Evolutionary conservation across 2,888 invertebrate genomes (phyloP), one percentile per base, ranked within the genome.

Genomic region (Linnaemya tessellans): DNA sequence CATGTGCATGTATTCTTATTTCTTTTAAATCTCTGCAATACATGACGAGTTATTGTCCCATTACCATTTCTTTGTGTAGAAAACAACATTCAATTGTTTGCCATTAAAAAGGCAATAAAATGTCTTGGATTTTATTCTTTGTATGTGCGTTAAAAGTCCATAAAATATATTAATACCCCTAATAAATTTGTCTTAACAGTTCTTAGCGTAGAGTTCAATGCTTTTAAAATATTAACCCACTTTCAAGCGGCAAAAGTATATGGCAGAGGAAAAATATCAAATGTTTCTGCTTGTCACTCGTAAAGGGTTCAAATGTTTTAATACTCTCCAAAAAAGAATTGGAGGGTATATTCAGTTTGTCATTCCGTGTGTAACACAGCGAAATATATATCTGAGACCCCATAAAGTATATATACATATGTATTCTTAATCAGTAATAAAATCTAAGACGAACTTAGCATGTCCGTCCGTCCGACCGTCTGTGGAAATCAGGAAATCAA

Each of bases 191-290:
- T 20, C 46, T 73, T 60, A 20, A 46, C 11, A 49, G 46, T 22
- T 22, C 20, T 20, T 22, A 18, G 46, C 49, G 30, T 51, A 71
- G 54, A 79, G 70, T 62, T 79, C 62, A 71, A 64, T 54, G 62
- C 10, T 67, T 70, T 62, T 62, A 3, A 25, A 22, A 30, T 49
- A 18, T 51, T 51, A 70, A 71, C 64, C 51, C 43, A 38, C 18
- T 58, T 38, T 11, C 9, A 43, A 38, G 9, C n/a, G 18, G 46
- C 46, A 5, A 46, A 46, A 13, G 13, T 1, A 13, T 13, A 1
- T 13, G 43, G 10, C 10, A 9, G 8, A 35, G 54, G 43, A 43
- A 43, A n/a, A n/a, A n/a, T 54, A 3, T 11, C 13, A 13, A 11
- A 41, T 10, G 7, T 9, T 20, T 20, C 10, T 20, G 8, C 5